Percentiles rank a stretch among this genome's conserved stretches.
phyloP scores from a whole-genome alignment of 2,797 vertebrate species.

The Acanthornis magna region DNA sequence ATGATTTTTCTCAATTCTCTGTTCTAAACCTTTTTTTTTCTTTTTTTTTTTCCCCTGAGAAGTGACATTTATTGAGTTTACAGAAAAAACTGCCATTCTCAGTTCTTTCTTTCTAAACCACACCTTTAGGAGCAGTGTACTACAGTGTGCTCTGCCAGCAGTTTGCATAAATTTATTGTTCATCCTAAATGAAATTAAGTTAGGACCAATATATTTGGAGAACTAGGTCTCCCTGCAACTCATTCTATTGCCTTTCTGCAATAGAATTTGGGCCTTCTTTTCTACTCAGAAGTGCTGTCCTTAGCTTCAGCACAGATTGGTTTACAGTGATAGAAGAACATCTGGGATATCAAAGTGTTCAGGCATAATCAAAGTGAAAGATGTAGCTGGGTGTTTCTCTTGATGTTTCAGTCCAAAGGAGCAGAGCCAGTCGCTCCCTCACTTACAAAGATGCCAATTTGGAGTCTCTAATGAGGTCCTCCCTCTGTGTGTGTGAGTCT shows the following conservation, averaged over 20 bases:
- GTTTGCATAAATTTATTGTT: not conserved
- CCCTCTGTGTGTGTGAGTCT: not conserved
- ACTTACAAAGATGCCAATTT: not conserved
- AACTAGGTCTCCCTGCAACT: accelerated
- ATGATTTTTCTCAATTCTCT: not conserved
- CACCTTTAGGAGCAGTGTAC: not conserved
- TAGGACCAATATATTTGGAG: not conserved
- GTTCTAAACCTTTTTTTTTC: not conserved
- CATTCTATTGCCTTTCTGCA: not conserved
- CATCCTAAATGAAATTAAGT: not conserved
- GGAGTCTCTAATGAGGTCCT: not conserved
- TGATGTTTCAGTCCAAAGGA: not conserved
- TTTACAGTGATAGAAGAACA: not conserved
- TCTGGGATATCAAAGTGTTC: not conserved
- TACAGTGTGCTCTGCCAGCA: not conserved
- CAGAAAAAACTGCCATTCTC: not conserved
- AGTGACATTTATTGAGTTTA: not conserved
- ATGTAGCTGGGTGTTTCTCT: not conserved
- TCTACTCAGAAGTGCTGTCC: not conserved
- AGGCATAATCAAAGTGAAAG: not conserved
- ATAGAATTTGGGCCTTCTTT: not conserved
- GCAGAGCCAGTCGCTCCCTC: not conserved
- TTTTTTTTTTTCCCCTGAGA: not conserved
- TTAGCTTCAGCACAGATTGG: not conserved
- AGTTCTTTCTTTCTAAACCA: not conserved